phyloP scores from a whole-genome alignment of 2,888 invertebrate species.

The Nymphalis polychloros region DNA sequence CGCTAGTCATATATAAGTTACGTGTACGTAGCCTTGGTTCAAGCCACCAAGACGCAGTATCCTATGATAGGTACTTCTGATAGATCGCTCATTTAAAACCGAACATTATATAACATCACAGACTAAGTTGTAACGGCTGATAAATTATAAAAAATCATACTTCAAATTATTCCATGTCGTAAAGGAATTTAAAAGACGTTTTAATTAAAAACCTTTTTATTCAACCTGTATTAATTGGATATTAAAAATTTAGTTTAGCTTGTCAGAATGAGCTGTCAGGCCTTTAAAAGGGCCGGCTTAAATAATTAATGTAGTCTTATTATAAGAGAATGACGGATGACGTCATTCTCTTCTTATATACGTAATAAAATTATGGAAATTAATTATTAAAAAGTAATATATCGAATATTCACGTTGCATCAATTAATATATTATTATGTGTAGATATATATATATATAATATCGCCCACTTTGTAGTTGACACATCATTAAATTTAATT shows the following conservation, averaged over 20 bases:
- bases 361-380: background rate
- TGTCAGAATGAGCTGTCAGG: conserved; percentile 24
- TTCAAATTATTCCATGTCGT: background rate
- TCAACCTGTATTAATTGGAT: conserved; percentile 25
- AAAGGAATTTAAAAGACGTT: conserved; percentile 7
- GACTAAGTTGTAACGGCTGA: background rate
- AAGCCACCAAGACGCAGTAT: too few species aligned
- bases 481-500: too few species aligned
- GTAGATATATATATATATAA: too few species aligned
- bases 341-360: conserved; percentile 8
- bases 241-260: conserved; percentile 30
- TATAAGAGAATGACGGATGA: conserved; percentile 14
- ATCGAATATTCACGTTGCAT: background rate
- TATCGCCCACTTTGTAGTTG: too few species aligned
- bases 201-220: conserved; percentile 19
- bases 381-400: background rate
- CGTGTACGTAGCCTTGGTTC: too few species aligned
- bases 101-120: background rate
- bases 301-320: conserved; percentile 24
- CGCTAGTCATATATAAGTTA: too few species aligned
- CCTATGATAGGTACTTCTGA: too few species aligned
- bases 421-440: too few species aligned
- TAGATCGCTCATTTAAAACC: too few species aligned
- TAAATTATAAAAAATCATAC: background rate
- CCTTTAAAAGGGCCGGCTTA: conserved; percentile 23